Percentiles rank a stretch among this genome's conserved stretches.
Evolutionary conservation across 2,888 invertebrate species (phyloP).

Genomic region (Trisateles emortualis): DNA sequence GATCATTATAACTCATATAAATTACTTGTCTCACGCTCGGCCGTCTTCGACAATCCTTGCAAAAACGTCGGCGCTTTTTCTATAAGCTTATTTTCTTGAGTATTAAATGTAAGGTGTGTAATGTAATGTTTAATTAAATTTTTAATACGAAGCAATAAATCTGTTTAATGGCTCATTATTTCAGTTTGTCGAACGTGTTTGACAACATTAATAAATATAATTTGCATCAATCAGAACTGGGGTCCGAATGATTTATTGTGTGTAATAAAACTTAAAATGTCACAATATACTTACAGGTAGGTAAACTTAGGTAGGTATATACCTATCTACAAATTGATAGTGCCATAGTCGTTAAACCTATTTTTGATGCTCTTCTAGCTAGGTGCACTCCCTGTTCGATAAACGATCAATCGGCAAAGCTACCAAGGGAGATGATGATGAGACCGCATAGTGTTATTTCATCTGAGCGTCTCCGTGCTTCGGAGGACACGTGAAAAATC

Average conservation of each 20-base stretch:
- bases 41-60: conserved; percentile 14
- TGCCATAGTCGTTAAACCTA: no score
- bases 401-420: no score
- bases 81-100: background rate
- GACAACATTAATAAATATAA: conserved; percentile 38
- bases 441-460: no score
- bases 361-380: no score
- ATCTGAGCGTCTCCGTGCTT: no score
- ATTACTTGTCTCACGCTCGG: conserved; percentile 42
- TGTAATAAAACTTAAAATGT: conserved; percentile 17
- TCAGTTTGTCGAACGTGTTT: conserved; percentile 32
- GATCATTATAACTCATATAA: conserved; percentile 33
- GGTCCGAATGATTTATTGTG: conserved; percentile 33
- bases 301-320: no score
- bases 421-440: no score
- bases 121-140: conserved; percentile 30
- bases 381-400: no score
- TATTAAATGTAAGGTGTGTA: conserved; percentile 4
- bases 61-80: conserved; percentile 28
- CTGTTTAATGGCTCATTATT: conserved; percentile 36
- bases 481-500: no score
- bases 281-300: background rate
- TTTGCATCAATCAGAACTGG: conserved; percentile 39
- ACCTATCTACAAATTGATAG: no score
- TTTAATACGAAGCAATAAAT: conserved; percentile 46